A percentile compares a stretch with the other conserved stretches of the same genome.
These are phyloP conservation scores for Python bivittatus DNA, from an alignment of 2,113 vertebrate species.

Conservation along the genomic window DNA sequence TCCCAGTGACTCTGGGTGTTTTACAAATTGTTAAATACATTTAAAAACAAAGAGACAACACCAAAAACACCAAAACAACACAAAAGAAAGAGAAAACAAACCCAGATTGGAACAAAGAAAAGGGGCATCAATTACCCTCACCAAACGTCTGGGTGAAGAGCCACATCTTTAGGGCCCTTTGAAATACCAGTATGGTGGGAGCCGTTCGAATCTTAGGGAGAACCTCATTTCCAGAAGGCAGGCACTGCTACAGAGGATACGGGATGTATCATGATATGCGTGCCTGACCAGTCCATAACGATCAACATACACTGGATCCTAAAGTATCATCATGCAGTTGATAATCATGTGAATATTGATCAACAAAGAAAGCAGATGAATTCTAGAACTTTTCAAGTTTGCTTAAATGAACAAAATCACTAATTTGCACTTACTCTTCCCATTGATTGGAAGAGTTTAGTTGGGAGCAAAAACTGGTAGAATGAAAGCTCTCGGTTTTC, in stretches of 20 bases:
- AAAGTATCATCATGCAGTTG: not conserved
- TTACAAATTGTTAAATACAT: not conserved
- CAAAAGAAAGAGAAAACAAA: not conserved
- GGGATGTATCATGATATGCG: not conserved
- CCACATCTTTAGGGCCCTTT: too few species aligned
- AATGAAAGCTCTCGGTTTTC: not conserved
- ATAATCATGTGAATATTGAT: not conserved
- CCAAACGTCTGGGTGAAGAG: too few species aligned
- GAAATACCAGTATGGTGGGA: too few species aligned
- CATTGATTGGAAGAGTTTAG: not conserved
- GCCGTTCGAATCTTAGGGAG: too few species aligned
- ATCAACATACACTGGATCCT: not conserved
- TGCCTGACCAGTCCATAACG: not conserved
- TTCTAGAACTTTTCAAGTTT: not conserved
- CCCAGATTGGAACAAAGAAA: too few species aligned
- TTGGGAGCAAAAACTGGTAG: not conserved
- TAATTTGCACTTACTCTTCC: not conserved
- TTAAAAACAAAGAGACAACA: not conserved
- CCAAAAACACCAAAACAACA: not conserved
- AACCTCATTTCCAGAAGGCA: not conserved
- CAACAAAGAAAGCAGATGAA: not conserved
- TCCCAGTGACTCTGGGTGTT: not conserved
- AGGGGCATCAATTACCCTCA: too few species aligned
- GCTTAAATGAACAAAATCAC: not conserved
- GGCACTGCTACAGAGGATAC: not conserved